A percentile compares a stretch with the other conserved stretches of the same genome.
These are phyloP conservation scores for Caprella mutica DNA, from an alignment of 2,888 invertebrate species.

Conservation along the genomic window DNA sequence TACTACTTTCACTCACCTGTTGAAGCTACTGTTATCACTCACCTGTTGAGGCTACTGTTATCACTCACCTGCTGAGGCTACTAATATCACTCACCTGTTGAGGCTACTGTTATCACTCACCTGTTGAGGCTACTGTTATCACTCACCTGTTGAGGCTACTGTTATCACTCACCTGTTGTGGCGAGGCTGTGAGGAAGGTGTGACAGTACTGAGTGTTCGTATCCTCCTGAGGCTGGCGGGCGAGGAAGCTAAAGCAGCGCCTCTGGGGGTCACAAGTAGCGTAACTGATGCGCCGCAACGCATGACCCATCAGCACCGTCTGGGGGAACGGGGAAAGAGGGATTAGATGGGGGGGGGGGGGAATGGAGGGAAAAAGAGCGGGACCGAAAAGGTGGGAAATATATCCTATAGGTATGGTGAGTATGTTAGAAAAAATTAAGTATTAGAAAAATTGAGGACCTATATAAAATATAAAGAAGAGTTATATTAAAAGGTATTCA, in stretches of 20 bases:
- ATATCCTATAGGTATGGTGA: no score
- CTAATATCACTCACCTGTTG: neutral
- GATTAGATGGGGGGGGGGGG: neutral
- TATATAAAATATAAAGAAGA: no score
- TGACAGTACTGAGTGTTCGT: conserved; percentile 65
- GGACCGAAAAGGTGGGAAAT: no score
- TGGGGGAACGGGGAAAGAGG: neutral
- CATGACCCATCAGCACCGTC: conserved; percentile 64
- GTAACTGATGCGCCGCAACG: conserved; percentile 69
- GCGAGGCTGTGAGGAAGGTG: conserved; percentile 62
- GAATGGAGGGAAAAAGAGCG: no score
- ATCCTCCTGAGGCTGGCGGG: conserved; percentile 56
- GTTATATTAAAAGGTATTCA: no score
- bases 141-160: neutral
- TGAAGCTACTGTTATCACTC: no score
- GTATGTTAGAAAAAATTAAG: no score
- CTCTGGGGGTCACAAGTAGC: conserved; percentile 70
- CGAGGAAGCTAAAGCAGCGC: conserved; percentile 68
- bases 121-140: no score
- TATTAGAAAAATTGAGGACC: no score
- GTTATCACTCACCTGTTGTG: conserved; percentile 55
- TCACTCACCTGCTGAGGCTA: neutral
- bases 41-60: neutral
- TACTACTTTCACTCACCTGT: no score
- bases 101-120: no score